Percentiles rank a stretch among this genome's conserved stretches.
These are phyloP conservation scores for Ciconia boyciana DNA, from an alignment of 2,113 vertebrate species.

Conservation along the genomic window DNA sequence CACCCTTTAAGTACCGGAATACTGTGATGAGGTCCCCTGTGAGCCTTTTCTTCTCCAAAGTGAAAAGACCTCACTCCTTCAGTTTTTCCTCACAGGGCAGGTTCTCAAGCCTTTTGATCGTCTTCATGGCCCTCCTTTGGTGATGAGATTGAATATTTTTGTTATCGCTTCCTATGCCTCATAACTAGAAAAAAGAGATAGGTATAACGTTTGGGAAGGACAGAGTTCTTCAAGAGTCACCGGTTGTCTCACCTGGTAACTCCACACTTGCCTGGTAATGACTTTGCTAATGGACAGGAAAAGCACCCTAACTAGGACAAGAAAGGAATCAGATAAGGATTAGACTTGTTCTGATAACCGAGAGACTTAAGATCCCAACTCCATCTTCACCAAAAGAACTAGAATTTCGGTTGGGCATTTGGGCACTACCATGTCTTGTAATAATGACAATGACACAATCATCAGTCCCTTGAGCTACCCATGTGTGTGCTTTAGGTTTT, in stretches of 20 bases:
- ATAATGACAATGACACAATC: not conserved
- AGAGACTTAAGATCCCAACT: not conserved
- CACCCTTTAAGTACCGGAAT: not conserved
- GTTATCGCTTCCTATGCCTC: not conserved
- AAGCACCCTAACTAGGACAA: not conserved
- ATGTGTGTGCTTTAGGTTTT: not conserved
- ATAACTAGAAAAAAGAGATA: not conserved
- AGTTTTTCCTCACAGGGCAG: not conserved
- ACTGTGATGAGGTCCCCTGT: not conserved
- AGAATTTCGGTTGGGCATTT: not conserved
- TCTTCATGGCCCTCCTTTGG: not conserved
- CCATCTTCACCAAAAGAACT: not conserved
- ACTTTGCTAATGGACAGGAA: not conserved
- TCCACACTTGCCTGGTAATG: not conserved
- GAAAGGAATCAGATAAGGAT: not conserved
- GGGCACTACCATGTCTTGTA: not conserved
- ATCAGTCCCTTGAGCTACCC: not conserved
- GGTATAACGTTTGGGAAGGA: not conserved
- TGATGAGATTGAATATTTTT: not conserved
- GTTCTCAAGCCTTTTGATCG: not conserved
- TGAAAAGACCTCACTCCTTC: not conserved
- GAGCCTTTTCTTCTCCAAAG: not conserved
- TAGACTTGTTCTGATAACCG: not conserved
- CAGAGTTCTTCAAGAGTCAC: not conserved
- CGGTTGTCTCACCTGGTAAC: not conserved